Conservation (phyloP, 2,888 invertebrate genomes). For the Amiota minor region DNA sequence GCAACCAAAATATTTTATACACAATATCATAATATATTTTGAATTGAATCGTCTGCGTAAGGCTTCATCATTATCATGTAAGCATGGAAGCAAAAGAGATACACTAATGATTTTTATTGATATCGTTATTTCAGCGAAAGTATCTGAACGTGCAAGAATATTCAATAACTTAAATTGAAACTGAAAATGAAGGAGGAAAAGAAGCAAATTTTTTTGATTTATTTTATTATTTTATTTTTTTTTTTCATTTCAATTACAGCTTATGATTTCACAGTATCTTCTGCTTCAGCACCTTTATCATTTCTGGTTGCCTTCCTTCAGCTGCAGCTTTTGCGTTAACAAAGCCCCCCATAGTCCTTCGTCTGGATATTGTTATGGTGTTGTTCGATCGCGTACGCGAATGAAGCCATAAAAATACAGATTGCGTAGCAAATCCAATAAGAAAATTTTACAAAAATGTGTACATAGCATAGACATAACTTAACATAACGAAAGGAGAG, state of each 20-base stretch:
- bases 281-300: constrained; percentile 29
- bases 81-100: no score
- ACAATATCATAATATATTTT: no score
- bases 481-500: neutral
- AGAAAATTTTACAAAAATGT: constrained; percentile 48
- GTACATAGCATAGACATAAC: constrained; percentile 2
- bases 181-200: neutral
- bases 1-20: no score
- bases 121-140: no score
- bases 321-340: neutral
- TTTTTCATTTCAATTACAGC: constrained; percentile 7
- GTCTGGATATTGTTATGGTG: neutral
- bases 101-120: no score
- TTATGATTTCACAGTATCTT: constrained; percentile 15
- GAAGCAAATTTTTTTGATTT: neutral
- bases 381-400: constrained; percentile 26
- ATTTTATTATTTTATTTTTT: no score
- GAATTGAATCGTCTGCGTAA: no score
- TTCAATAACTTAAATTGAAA: neutral
- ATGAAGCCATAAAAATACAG: constrained; percentile 60
- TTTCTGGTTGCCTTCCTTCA: neutral
- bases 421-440: constrained; percentile 48
- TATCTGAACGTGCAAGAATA: constrained; percentile 2
- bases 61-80: no score
- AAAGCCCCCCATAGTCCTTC: neutral